Percentiles rank a stretch among this genome's conserved stretches.
Conservation (phyloP, 2,888 invertebrate genomes). For the Pterostichus madidus region DNA sequence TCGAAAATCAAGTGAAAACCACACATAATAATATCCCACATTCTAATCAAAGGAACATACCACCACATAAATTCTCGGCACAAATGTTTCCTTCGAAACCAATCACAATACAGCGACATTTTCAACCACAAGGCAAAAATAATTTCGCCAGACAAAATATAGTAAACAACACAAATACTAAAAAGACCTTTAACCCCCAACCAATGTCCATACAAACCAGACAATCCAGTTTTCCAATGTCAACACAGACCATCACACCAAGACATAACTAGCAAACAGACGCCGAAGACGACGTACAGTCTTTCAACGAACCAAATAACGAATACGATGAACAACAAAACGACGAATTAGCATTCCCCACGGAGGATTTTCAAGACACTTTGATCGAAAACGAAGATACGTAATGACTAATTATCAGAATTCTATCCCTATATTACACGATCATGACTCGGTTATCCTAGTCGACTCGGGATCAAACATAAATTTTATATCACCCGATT, state of each 20-base stretch:
- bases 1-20: not conserved
- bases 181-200: constrained; percentile 21
- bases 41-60: not conserved
- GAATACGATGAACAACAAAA: too few species aligned
- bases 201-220: constrained; percentile 23
- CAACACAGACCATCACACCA: not conserved
- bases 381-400: too few species aligned
- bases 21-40: too few species aligned
- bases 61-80: constrained; percentile 6
- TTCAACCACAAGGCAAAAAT: too few species aligned
- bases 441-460: too few species aligned
- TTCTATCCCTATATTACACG: too few species aligned
- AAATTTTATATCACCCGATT: too few species aligned
- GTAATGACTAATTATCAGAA: too few species aligned
- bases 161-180: not conserved
- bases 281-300: not conserved
- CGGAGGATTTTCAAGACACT: too few species aligned
- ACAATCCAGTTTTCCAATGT: not conserved
- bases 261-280: constrained; percentile 20
- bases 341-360: too few species aligned
- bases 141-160: constrained; percentile 16
- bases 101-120: not conserved
- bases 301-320: too few species aligned
- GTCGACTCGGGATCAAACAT: too few species aligned
- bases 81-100: constrained; percentile 19